Evolutionary conservation across 2,888 invertebrate species (phyloP).

Genomic region (Watsonalla cultraria): DNA sequence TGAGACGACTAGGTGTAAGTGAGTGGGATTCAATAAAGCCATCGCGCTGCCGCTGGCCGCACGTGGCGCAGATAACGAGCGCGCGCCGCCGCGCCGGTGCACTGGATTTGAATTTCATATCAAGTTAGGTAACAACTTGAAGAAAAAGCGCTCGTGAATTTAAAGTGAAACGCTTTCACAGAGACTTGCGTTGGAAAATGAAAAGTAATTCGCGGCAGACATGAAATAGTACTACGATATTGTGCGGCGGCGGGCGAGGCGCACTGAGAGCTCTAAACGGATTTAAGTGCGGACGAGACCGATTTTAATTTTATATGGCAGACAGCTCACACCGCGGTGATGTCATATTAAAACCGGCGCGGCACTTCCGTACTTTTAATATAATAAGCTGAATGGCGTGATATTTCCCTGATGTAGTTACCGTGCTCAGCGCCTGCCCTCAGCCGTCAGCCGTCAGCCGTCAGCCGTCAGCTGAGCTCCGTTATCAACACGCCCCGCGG

Average conservation of each 20-base stretch:
- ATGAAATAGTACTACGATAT: slow-evolving; percentile 37
- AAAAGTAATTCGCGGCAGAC: slow-evolving; percentile 32
- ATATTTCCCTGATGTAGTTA: too few species aligned
- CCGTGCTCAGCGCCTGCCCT: too few species aligned
- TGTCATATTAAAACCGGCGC: slow-evolving; percentile 12
- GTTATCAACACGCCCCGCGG: too few species aligned
- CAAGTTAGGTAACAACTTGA: background rate
- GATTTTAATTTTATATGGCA: slow-evolving; percentile 34
- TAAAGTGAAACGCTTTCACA: slow-evolving; percentile 15
- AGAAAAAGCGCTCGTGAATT: slow-evolving; percentile 16
- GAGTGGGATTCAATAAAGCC: slow-evolving; percentile 1
- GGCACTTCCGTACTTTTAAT: background rate
- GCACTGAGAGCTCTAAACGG: slow-evolving; percentile 35
- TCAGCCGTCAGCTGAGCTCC: too few species aligned
- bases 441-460: too few species aligned
- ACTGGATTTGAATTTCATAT: slow-evolving; percentile 13
- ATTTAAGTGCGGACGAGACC: slow-evolving; percentile 30
- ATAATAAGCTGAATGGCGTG: too few species aligned
- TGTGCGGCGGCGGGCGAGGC: slow-evolving; percentile 2
- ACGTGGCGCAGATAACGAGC: slow-evolving; percentile 3
- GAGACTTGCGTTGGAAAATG: slow-evolving; percentile 25
- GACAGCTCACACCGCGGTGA: slow-evolving; percentile 16
- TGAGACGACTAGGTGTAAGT: too few species aligned
- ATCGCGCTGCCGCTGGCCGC: background rate
- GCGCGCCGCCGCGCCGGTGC: slow-evolving; percentile 3